Evolutionary conservation across 92 coral and sea anemone species (phyloP).

Genomic region (Micromussa lordhowensis): DNA sequence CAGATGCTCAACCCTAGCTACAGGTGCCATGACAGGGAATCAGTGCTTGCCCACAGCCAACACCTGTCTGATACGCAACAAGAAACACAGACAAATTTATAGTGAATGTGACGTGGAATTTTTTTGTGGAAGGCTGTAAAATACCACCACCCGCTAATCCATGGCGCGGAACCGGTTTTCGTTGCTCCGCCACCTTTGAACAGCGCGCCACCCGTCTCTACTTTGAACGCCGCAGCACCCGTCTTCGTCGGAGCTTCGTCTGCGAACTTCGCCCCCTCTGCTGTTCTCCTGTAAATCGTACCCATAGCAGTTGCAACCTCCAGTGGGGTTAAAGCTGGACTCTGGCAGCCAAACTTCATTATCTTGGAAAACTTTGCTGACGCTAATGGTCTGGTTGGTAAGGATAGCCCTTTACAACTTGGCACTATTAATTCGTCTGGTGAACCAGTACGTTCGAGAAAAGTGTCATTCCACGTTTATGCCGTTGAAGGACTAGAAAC

Average conservation of each 20-base stretch:
- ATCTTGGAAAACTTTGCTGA: slow-evolving; percentile 53
- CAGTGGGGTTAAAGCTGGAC: slow-evolving; percentile 51
- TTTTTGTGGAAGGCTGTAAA: no score
- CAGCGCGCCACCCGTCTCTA: no score
- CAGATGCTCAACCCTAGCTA: slow-evolving; percentile 19
- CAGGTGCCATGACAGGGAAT: slow-evolving; percentile 12
- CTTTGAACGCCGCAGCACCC: slow-evolving; percentile 56
- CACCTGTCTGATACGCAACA: slow-evolving; percentile 53
- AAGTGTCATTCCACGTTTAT: slow-evolving; percentile 48
- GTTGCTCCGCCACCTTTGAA: no score
- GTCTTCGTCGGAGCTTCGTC: slow-evolving; percentile 50
- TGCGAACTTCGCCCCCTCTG: slow-evolving; percentile 31
- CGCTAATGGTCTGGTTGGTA: neutral
- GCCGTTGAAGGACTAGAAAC: slow-evolving; percentile 17
- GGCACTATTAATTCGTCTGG: no score
- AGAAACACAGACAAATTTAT: slow-evolving; percentile 53
- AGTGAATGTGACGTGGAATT: slow-evolving; percentile 49
- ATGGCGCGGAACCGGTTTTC: no score
- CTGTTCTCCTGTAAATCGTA: slow-evolving; percentile 72
- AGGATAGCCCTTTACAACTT: no score
- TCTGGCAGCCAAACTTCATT: slow-evolving; percentile 69
- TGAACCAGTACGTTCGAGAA: no score
- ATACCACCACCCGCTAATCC: slow-evolving; percentile 58
- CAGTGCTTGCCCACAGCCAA: no score
- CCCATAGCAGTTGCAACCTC: slow-evolving; percentile 51